Base-by-base conservation (phyloP, 2,113 vertebrate genomes). In the Cricetomys ansorgei region DNA sequence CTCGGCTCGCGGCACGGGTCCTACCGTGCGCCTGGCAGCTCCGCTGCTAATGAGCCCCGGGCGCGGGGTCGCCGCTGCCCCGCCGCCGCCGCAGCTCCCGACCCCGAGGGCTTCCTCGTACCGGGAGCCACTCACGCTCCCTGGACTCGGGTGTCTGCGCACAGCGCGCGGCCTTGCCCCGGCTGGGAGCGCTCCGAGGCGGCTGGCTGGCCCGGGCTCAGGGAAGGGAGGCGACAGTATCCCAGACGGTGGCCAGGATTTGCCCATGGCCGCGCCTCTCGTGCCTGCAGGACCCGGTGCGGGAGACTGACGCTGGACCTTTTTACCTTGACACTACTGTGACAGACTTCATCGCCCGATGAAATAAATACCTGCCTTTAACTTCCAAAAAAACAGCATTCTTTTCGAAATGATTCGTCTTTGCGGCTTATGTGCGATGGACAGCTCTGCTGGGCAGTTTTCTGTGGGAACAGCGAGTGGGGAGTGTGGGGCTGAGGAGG, bases 281-380 rank as follows among this genome's bases (percentile, higher is more conserved):
- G 5, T 21, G 3, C n/a, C 29, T 75, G 73, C 87, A 23, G 67
- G 79, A 77, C 10, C 12, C 9, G 5, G 25, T 19, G 57, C 29
- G 1, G 19, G 1, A 27, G 62, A 59, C 86, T 48, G 5, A 29
- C 53, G n/a, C 3, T 15, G 89, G 53, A 48, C 43, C 88, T 62
- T 91, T 91, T 95, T 25, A 76, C 53, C 59, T 48, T 69, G 92
- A 96, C 92, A 87, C 45, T 50, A 67, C 29, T 50, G n/a, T 64
- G 21, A 57, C 59, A 29, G 23, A 70, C 45, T 69, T 69, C 48
- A 15, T 77, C 25, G 1, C 89, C 65, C 77, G 80, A 92, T 55
- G 92, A 95, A 83, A 95, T 45, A 84, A 72, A 29, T 53, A 43
- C 21, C 53, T 69, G 40, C 88, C 34, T 86, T 86, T 83, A 67